phyloP scores from a whole-genome alignment of 1,140 invertebrate species.

The honey bee (Apis mellifera) region DNA sequence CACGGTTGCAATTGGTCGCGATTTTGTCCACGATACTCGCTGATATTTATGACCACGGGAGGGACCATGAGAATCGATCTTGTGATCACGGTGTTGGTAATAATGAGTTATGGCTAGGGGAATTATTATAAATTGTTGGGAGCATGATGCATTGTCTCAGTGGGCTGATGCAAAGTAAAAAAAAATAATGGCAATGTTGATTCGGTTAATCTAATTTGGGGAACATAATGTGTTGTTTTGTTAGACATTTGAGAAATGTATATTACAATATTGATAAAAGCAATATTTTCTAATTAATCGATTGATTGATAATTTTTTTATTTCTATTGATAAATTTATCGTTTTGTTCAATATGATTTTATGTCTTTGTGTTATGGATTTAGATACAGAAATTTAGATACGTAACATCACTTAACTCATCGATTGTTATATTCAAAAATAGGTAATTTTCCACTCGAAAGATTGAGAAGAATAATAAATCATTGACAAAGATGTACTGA shows the following conservation, averaged over 20 bases:
- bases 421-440: not conserved
- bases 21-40: constrained; percentile 49
- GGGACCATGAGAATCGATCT: not conserved
- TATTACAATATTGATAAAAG: no score
- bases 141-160: constrained; percentile 15
- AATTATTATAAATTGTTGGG: constrained; percentile 37
- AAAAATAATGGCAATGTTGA: not conserved
- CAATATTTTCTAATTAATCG: no score
- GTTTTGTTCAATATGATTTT: no score
- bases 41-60: constrained; percentile 35
- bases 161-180: not conserved
- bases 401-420: no score
- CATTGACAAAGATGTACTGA: not conserved
- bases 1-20: constrained; percentile 57
- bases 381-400: no score
- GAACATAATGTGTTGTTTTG: no score
- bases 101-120: constrained; percentile 24
- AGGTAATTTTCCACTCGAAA: not conserved
- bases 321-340: no score
- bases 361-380: no score
- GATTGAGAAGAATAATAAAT: not conserved
- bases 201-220: no score
- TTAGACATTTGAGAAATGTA: no score
- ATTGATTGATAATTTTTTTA: no score
- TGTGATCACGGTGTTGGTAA: constrained; percentile 5